Base-by-base conservation (phyloP, 2,113 vertebrate species). In the Nyctibius bracteatus region DNA sequence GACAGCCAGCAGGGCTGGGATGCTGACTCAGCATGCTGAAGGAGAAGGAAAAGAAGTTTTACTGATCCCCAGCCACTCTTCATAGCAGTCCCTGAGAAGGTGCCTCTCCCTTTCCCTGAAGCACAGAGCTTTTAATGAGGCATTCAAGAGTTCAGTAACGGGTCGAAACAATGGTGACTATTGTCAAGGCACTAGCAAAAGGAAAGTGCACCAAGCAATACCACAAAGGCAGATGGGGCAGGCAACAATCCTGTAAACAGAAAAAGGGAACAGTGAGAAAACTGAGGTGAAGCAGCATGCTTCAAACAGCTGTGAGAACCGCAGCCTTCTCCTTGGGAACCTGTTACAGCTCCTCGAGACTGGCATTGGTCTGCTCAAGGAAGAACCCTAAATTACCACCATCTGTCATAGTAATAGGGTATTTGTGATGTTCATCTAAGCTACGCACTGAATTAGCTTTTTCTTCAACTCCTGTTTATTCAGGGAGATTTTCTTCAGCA, bases 1-100 rank as follows among this genome's bases (percentile, higher is more conserved):
- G 41, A 59, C 70, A 94, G 72, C 47, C 79, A 39, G 52, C 14
- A 9, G 31, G 39, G 46, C 90, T 93, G 81, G 55, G 73, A 86
- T 66, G 78, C 90, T 97, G 96, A 97, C 74, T 97, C 90, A 79
- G 86, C 89, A 77, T 33, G 57, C 67, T 82, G 10, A 11, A 81
- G 54, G 23, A 96, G 55, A 67, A 44, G 41, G 46, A 67, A 55
- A 90, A 37, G 7, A 28, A 49, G 14, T 59, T 90, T 47, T 67
- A 57, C 47, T 54, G 55, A 55, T 81, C 9, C 49, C 43, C 80
- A 91, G 75, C 22, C 28, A 51, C 62, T 37, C 25, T 39, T 44
- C 47, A 31, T 8, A n/a, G 18, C 0, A 0, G 52, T 33, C 59
- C 35, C 35, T 61, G 62, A 73, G 33, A 78, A 51, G 47, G 30